Evolutionary conservation across 2,113 vertebrate species (phyloP).

Genomic region (Saccopteryx bilineata): DNA sequence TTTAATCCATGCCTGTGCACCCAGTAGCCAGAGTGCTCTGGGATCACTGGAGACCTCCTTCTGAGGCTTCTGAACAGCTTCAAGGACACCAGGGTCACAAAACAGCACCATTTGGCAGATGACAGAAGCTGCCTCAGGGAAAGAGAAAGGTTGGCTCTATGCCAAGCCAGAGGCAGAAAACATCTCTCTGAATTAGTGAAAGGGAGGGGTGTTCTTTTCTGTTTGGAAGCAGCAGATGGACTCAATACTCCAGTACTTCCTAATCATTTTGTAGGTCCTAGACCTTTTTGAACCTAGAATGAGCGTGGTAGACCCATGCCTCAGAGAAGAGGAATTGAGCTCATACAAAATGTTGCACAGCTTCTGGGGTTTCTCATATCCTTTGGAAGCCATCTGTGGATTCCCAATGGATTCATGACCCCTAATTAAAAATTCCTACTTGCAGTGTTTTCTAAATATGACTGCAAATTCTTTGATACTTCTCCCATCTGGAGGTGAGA

Average conservation of each 20-base stretch:
- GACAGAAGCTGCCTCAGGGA: conserved; percentile 62
- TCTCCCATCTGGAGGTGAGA: not conserved
- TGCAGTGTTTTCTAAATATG: not conserved
- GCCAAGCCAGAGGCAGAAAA: conserved; percentile 56
- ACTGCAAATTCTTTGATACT: not conserved
- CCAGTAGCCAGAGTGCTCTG: not conserved
- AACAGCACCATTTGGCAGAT: conserved; percentile 71
- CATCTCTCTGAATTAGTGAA: conserved; percentile 53
- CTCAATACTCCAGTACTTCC: not conserved
- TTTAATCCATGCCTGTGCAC: not conserved
- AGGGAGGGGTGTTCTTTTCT: conserved; percentile 2
- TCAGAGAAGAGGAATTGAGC: not conserved
- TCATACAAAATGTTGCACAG: not conserved
- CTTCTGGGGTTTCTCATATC: not conserved
- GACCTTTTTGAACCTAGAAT: not conserved
- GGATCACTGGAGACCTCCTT: not conserved
- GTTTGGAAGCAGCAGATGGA: conserved; percentile 57
- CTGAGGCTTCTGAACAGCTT: not conserved
- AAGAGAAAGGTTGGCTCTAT: conserved; percentile 48
- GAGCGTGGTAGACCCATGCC: not conserved
- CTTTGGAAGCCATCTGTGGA: not conserved
- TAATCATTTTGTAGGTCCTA: conserved; percentile 44
- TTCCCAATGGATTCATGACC: not conserved
- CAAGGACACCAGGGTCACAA: conserved; percentile 69
- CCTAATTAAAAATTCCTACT: not conserved